Evolutionary conservation across 2,113 vertebrate species (phyloP).

Genomic region (Podarcis raffonei): DNA sequence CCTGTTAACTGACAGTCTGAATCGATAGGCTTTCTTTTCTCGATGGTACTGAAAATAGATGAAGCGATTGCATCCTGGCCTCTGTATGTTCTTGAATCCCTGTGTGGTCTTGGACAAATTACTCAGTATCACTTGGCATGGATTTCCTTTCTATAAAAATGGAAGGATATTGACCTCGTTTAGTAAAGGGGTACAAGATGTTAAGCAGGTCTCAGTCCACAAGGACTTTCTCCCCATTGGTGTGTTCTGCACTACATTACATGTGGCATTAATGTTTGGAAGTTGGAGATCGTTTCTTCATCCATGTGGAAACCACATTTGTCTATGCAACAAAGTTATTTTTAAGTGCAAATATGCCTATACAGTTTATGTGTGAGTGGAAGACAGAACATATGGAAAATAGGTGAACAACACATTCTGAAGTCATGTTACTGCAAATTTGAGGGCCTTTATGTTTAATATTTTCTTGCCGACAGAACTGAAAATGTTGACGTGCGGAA

Average conservation of each 20-base stretch:
- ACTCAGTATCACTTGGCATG: slow-evolving; percentile 7
- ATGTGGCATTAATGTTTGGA: slow-evolving; percentile 10
- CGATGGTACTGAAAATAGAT: background rate
- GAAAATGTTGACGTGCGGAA: background rate
- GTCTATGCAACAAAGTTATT: slow-evolving; percentile 1
- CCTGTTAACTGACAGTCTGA: background rate
- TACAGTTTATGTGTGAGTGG: background rate
- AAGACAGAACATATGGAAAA: slow-evolving; percentile 13
- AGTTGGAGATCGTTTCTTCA: background rate
- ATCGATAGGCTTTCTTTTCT: background rate
- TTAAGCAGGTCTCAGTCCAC: background rate
- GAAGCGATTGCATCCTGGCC: background rate
- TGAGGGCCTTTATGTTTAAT: background rate
- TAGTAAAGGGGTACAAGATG: slow-evolving; percentile 18
- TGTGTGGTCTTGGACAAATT: slow-evolving; percentile 27
- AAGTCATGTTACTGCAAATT: background rate
- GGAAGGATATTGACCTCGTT: slow-evolving; percentile 9
- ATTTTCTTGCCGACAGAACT: background rate
- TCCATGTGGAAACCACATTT: slow-evolving; percentile 38
- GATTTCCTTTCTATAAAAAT: background rate
- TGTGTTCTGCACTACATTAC: background rate
- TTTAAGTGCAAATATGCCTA: slow-evolving; percentile 13
- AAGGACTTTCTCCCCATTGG: background rate
- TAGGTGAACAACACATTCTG: slow-evolving; percentile 4
- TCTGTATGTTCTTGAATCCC: background rate